Evolutionary conservation across 2,888 invertebrate species (phyloP).

Genomic region (Nephrotoma appendiculata): DNA sequence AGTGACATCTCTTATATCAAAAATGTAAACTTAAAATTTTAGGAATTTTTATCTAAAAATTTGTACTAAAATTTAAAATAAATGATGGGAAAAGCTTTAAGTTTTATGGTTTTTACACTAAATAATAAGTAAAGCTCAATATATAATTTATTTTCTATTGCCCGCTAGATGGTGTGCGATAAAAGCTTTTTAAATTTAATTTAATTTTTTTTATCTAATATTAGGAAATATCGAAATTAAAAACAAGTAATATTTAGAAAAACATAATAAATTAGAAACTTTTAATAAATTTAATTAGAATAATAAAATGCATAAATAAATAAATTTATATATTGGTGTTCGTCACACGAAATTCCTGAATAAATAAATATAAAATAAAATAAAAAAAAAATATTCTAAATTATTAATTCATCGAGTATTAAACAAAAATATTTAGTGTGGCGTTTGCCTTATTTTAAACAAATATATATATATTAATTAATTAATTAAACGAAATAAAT

Average conservation of each 20-base stretch:
- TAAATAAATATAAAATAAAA: neutral
- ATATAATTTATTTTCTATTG: neutral
- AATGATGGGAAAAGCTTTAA: slow-evolving; percentile 3
- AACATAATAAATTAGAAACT: neutral
- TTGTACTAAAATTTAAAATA: neutral
- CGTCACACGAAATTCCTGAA: neutral
- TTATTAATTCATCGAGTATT: neutral
- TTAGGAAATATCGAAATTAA: neutral
- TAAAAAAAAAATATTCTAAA: neutral
- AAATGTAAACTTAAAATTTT: neutral
- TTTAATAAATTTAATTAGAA: neutral
- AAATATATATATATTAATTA: neutral
- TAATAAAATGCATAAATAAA: neutral
- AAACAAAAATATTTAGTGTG: neutral
- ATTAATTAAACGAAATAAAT: neutral
- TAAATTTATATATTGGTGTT: neutral
- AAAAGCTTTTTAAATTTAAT: neutral
- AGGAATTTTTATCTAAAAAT: neutral
- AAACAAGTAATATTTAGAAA: neutral
- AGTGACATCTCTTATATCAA: neutral
- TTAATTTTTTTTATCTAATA: neutral
- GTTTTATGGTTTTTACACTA: neutral
- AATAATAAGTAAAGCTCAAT: neutral
- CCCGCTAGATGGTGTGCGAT: neutral
- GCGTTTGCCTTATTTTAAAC: neutral